Evolutionary conservation across 2,888 invertebrate species (phyloP).

Genomic region (Machimus rusticus): DNA sequence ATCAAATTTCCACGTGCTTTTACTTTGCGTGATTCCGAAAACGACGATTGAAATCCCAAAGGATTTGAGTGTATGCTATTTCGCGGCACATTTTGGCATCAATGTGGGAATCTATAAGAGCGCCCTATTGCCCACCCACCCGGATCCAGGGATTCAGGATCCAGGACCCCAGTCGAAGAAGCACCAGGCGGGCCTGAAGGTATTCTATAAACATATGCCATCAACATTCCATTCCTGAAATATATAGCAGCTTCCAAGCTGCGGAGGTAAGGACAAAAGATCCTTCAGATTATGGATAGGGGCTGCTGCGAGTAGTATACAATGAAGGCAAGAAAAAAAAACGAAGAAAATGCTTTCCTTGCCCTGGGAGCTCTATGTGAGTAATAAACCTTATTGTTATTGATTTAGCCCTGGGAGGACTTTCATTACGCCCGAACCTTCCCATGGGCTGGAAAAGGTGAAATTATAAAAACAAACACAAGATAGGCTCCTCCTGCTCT

Average conservation of each 20-base stretch:
- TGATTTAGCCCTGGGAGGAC: conserved; percentile 23
- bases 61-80: conserved; percentile 26
- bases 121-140: neutral
- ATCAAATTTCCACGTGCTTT: conserved; percentile 32
- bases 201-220: conserved; percentile 30
- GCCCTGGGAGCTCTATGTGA: neutral
- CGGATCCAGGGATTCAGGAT: neutral
- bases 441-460: neutral
- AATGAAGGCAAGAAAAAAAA: neutral
- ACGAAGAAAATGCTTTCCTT: neutral
- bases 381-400: conserved; percentile 33
- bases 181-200: neutral
- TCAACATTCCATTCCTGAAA: conserved; percentile 30
- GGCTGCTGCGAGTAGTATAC: neutral
- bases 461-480: neutral
- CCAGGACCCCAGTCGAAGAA: neutral
- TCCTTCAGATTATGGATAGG: neutral
- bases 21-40: conserved; percentile 31
- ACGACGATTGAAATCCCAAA: conserved; percentile 33
- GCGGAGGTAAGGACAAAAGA: conserved; percentile 26
- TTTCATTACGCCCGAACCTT: neutral
- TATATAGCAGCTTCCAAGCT: conserved; percentile 1
- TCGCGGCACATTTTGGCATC: conserved; percentile 28
- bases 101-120: conserved; percentile 25
- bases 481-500: neutral